Base-by-base conservation (phyloP, 2,888 invertebrate species). In the Seira sanloemensis region DNA sequence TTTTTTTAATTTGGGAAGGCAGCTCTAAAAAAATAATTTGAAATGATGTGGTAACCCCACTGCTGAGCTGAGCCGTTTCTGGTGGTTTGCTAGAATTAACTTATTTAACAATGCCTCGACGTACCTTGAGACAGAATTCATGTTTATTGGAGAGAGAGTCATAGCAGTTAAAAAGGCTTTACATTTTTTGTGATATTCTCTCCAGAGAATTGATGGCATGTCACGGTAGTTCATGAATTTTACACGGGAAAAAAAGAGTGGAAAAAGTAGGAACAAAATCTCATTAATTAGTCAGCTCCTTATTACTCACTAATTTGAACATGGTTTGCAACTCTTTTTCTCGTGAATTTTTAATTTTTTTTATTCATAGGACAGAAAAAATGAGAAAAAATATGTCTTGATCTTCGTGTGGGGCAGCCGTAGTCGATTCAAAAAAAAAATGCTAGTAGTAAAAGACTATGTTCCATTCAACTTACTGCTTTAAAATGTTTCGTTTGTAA, bases 281-380 rank as follows among this genome's bases (percentile, higher is more conserved):
- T 83, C 73, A 83, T 83, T 73, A 83, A 83, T 83, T 83, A 83
- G 83, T 83, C 72, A 78, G 54, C 23, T n/a, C 54, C 74, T 79
- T 79, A 79, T 79, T 79, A 84, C 76, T 84, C 72, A 37, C 78
- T 84, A 79, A 79, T 84, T 79, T 72, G 79, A 76, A 84, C 84
- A 84, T 67, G 76, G 84, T 84, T 84, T 84, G 75, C 67, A 72
- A 84, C 78, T 84, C 84, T 84, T 74, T 78, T 84, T 78, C 78
- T 65, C 2, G n/a, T 84, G 78, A 78, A 84, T 84, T 84, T 84
- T 84, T 84, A 84, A 84, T 74, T 77, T 83, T 83, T 65, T 66
- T 46, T 81, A n/a, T n/a, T 50, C 50, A 50, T 12, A 18, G 50
- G 76, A 83, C 82, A 82, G 71, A 76, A 26, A 0, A 18, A 46